These are phyloP conservation scores for Aspidapion aeneum DNA, from an alignment of 2,888 invertebrate species.

Conservation along the genomic window DNA sequence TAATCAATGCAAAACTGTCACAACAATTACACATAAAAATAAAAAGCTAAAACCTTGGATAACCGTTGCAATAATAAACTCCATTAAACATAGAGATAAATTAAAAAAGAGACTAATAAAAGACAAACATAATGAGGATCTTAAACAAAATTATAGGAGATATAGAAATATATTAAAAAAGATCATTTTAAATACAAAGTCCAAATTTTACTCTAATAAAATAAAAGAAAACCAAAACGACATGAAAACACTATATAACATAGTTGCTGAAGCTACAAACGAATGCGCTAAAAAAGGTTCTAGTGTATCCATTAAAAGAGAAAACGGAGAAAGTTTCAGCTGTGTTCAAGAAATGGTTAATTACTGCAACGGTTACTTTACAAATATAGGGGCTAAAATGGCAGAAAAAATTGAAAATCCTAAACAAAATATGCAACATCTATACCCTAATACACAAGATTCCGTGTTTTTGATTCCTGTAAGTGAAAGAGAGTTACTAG, in stretches of 20 bases:
- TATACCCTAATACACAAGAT: too few relatives aligned
- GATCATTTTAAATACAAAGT: neutral
- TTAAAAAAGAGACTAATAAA: too few relatives aligned
- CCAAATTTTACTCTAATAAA: too few relatives aligned
- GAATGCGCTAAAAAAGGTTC: slow-evolving; percentile 1
- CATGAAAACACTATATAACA: neutral
- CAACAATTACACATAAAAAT: too few relatives aligned
- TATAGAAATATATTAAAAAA: neutral
- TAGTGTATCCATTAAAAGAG: neutral
- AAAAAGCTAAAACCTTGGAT: neutral
- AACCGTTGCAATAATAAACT: neutral
- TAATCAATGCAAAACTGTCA: neutral
- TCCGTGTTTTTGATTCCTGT: too few relatives aligned
- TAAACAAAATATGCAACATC: too few relatives aligned
- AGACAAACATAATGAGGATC: neutral
- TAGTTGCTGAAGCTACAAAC: neutral
- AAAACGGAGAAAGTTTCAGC: neutral
- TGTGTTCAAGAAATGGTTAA: neutral
- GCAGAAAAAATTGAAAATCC: slow-evolving; percentile 1
- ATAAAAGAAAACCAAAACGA: neutral
- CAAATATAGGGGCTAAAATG: slow-evolving; percentile 1
- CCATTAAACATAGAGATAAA: too few relatives aligned
- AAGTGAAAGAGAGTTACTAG: too few relatives aligned
- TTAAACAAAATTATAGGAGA: neutral
- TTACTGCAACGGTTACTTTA: slow-evolving; percentile 9